Evolutionary conservation across 2,888 invertebrate genomes (phyloP).

Genomic region (Anticlea derivata): DNA sequence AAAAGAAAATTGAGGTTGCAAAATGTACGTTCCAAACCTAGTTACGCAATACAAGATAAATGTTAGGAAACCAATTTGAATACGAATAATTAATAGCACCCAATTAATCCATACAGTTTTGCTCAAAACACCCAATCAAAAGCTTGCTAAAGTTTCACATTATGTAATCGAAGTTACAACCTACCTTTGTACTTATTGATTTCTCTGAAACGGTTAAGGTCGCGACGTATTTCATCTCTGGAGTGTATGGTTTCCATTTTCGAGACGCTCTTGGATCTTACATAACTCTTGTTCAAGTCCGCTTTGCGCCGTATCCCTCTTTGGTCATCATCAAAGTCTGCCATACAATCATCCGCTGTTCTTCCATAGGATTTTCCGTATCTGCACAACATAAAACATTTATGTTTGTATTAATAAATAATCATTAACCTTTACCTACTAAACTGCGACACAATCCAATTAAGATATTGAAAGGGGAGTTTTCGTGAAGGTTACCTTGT

Average conservation of each 20-base stretch:
- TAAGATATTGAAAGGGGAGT: no score
- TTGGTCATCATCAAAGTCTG: slow-evolving; percentile 79
- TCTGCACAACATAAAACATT: slow-evolving; percentile 41
- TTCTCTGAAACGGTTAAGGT: slow-evolving; percentile 78
- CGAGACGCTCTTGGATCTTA: slow-evolving; percentile 81
- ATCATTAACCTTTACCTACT: no score
- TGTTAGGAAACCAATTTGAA: background rate
- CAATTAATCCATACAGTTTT: background rate
- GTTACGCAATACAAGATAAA: no score
- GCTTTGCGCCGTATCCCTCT: slow-evolving; percentile 67
- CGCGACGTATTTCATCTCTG: slow-evolving; percentile 79
- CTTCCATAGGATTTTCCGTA: slow-evolving; percentile 84
- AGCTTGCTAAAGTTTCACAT: slow-evolving; percentile 11
- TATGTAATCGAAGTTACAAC: slow-evolving; percentile 2
- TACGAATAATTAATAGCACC: background rate
- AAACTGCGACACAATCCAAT: no score
- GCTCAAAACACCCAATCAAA: slow-evolving; percentile 8
- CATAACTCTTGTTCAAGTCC: slow-evolving; percentile 70
- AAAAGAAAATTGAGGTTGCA: background rate
- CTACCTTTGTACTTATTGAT: slow-evolving; percentile 82
- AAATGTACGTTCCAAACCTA: no score
- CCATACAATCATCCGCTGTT: slow-evolving; percentile 85
- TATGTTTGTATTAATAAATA: no score
- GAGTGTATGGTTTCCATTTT: slow-evolving; percentile 83
- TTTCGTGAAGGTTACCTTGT: slow-evolving; percentile 13